phyloP scores from a whole-genome alignment of 2,113 vertebrate species.

The Stegostoma tigrinum region DNA sequence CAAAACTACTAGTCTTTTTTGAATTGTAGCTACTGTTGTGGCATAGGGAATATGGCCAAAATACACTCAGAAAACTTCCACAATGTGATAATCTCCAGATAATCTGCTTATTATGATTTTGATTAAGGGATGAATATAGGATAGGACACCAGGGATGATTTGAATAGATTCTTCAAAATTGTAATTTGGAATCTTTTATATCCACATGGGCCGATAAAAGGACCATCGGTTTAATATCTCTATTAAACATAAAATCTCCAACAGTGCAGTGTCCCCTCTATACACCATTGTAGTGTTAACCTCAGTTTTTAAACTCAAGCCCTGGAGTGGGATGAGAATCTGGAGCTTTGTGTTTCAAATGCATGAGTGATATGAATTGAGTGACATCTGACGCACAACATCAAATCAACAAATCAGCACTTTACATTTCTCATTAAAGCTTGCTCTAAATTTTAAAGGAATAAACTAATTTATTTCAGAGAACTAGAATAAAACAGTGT shows the following conservation, averaged over 20 bases:
- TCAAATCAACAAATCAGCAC: background rate
- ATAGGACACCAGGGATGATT: background rate
- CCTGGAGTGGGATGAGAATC: background rate
- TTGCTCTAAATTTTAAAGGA: too few species aligned
- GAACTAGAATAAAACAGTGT: background rate
- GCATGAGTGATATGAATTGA: background rate
- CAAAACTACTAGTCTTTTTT: background rate
- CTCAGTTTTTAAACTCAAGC: background rate
- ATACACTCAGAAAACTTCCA: background rate
- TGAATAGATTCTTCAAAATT: background rate
- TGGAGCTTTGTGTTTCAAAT: background rate
- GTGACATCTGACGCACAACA: background rate
- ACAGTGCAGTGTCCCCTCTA: background rate
- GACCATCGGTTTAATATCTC: background rate
- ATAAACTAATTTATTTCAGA: too few species aligned
- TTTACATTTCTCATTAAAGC: too few species aligned
- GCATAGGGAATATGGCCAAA: background rate
- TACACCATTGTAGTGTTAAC: background rate
- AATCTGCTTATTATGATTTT: background rate
- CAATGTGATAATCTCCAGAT: background rate
- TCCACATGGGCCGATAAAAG: background rate
- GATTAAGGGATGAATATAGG: background rate
- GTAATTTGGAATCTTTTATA: background rate
- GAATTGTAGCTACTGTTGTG: background rate
- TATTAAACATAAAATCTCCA: background rate